Conservation (phyloP, 1,140 invertebrate genomes). For the Dreissena polymorpha region DNA sequence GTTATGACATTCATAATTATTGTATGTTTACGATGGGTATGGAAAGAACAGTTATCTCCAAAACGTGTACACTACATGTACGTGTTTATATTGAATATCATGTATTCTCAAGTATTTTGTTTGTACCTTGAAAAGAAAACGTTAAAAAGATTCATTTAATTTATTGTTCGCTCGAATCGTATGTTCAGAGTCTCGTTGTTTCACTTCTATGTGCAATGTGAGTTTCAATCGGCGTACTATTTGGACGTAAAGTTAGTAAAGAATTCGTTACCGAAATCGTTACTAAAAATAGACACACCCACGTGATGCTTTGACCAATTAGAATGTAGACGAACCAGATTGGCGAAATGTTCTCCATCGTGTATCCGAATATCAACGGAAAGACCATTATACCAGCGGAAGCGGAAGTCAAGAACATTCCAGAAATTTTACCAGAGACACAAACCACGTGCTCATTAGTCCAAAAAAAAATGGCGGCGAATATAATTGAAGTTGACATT, state of each 20-base stretch:
- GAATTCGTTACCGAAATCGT: slow-evolving; percentile 5
- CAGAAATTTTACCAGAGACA: slow-evolving; percentile 62
- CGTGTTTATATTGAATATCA: not conserved
- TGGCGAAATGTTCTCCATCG: slow-evolving; percentile 60
- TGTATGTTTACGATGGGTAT: too few species aligned
- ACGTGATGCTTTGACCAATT: slow-evolving; percentile 52
- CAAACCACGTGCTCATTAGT: slow-evolving; percentile 60
- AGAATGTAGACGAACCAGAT: slow-evolving; percentile 65
- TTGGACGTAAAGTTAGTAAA: slow-evolving; percentile 5
- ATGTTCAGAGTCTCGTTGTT: not conserved
- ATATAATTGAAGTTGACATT: slow-evolving; percentile 60
- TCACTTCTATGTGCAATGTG: not conserved
- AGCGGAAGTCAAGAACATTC: slow-evolving; percentile 59
- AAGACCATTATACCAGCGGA: slow-evolving; percentile 63
- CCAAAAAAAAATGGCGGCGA: slow-evolving; percentile 65
- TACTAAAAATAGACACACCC: slow-evolving; percentile 15
- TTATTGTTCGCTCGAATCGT: not conserved
- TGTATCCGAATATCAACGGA: slow-evolving; percentile 61
- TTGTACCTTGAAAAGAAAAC: not conserved
- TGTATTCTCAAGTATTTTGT: too few species aligned
- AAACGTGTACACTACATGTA: not conserved
- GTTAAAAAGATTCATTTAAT: not conserved
- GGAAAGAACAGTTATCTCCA: too few species aligned
- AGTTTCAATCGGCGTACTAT: not conserved
- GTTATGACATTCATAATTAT: too few species aligned